Evolutionary conservation across 2,797 vertebrate species (phyloP), one percentile per base, ranked within the genome.

Genomic region (Coregonus suidteri): DNA sequence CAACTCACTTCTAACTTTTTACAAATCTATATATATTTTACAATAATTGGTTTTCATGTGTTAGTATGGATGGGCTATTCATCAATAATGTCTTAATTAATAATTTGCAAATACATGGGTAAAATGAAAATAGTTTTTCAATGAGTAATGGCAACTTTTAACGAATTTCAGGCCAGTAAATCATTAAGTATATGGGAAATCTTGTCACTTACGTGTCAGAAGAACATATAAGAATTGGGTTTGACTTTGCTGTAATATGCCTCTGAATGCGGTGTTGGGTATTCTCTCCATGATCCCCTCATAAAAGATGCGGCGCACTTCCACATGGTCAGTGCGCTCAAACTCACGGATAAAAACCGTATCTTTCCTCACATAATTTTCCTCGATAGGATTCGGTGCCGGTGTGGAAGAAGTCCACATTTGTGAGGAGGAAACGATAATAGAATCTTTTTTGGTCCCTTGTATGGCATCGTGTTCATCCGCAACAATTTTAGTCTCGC

Each of bases 401-500:
- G 85, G 87, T 73, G 85, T 78, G 68, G 85, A 73, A 67, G 96
- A 93, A 88, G 96, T 96, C 97, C 96, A 98, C 95, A 96, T 93
- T 82, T 93, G 95, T 67, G 94, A 90, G 70, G 94, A 92, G 31
- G 94, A 93, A 79, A 92, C 90, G 77, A 94, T 94, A 76, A 96
- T 92, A 66, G 96, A 92, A 87, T 97, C 97, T 93, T 96, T 96
- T 92, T 95, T 95, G 91, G 93, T 93, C 92, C 95, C 96, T 56
- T 95, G 93, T 92, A 97, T 95, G 93, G 96, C 93, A 84, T 95
- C 96, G 88, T 95, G 97, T 84, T 98, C 97, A 82, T 98, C 97
- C 86, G 96, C 96, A 94, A 97, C 96, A 84, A 99, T 98, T 95
- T 97, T 97, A 91, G 96, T 97, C 96, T 98, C 97, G 93, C 97